These are phyloP conservation scores for Falco punctatus DNA, from an alignment of 2,113 vertebrate genomes.

Conservation along the genomic window DNA sequence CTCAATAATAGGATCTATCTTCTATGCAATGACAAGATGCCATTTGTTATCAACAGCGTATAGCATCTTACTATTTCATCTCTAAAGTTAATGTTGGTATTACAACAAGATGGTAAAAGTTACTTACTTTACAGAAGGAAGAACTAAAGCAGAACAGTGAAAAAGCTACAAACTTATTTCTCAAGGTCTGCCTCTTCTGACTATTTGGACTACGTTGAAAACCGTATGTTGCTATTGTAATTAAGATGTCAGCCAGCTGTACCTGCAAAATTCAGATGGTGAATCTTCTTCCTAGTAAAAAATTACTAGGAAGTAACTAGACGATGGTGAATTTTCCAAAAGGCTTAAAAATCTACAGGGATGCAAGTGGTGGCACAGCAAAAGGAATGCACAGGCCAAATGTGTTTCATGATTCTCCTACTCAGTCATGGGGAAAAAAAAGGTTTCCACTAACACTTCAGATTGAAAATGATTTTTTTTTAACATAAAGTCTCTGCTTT, in stretches of 20 bases:
- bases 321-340: neutral
- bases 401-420: neutral
- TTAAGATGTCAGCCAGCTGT: neutral
- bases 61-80: neutral
- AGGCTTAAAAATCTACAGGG: neutral
- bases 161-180: neutral
- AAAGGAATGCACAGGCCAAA: neutral
- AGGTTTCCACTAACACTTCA: neutral
- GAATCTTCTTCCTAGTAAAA: too few relatives aligned
- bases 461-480: neutral
- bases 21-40: neutral
- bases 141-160: neutral
- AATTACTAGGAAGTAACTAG: neutral
- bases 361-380: neutral
- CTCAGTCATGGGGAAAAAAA: neutral
- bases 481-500: neutral
- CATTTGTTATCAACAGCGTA: neutral
- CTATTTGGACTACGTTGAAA: neutral
- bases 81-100: neutral
- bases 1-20: neutral
- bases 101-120: neutral
- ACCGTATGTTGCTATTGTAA: neutral
- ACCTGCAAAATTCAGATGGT: neutral
- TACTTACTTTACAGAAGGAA: neutral
- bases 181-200: neutral